phyloP scores from a whole-genome alignment of 2,113 vertebrate species.

The Conger conger region DNA sequence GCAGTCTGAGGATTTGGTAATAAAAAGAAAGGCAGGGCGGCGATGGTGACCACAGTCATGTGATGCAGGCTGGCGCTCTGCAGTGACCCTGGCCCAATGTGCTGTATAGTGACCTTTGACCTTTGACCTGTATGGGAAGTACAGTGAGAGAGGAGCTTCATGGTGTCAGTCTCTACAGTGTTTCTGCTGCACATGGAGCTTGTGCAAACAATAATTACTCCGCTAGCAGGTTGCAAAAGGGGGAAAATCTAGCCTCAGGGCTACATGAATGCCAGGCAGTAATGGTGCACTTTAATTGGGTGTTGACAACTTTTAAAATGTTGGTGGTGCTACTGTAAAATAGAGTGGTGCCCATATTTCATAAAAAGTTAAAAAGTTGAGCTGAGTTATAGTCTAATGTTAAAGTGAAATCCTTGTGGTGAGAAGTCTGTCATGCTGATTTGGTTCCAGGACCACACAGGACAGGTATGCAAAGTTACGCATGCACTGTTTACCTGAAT shows the following conservation, averaged over 20 bases:
- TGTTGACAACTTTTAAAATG: conserved; percentile 7
- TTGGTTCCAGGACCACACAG: too few relatives aligned
- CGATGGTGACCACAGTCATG: background rate
- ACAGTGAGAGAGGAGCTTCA: background rate
- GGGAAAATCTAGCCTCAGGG: background rate
- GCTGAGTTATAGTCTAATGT: background rate
- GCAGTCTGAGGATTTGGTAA: background rate
- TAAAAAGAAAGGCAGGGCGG: background rate
- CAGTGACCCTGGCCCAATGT: background rate
- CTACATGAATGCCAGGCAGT: conserved; percentile 3
- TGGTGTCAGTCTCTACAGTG: background rate
- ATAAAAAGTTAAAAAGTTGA: background rate
- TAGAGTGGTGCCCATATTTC: background rate
- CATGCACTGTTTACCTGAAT: too few relatives aligned
- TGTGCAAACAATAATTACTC: conserved; percentile 18
- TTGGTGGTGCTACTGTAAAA: conserved; percentile 10
- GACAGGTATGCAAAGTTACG: too few relatives aligned
- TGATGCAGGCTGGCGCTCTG: background rate
- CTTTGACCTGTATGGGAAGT: background rate
- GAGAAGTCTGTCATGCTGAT: background rate
- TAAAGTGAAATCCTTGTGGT: background rate
- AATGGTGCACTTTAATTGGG: conserved; percentile 6
- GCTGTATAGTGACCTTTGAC: background rate
- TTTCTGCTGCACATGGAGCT: background rate
- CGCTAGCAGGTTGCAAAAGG: background rate